Evolutionary conservation across 2,113 vertebrate species (phyloP), one percentile per base, ranked within the genome.

Genomic region (Leiothrix lutea): DNA sequence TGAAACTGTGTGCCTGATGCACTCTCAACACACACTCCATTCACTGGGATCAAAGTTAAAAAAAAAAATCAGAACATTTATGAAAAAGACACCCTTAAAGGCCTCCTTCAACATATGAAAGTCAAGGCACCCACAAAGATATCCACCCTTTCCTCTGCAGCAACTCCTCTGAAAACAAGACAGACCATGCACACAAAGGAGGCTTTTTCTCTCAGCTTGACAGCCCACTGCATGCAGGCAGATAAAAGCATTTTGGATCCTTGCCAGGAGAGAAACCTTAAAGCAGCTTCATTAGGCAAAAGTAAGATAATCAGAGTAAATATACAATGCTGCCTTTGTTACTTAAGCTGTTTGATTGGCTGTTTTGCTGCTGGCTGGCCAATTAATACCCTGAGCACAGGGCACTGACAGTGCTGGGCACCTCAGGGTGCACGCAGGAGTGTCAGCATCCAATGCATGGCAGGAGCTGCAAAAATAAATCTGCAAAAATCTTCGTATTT

Each of bases 281-380:
- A 96, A 96, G 96, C 90, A 92, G 92, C 90, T 96, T 97, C 95
- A 96, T 97, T 97, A 96, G 82, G 93, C 95, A 95, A 92, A 93
- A 97, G 94, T 88, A 97, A 96, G 94, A 97, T 97, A 97, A 96
- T 96, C 96, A 96, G 92, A 96, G 94, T 92, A 96, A 96, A 96
- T 95, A 97, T 56, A 96, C 93, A 96, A 94, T 94, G 79, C 93
- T 90, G 82, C 56, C 93, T 96, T 97, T 97, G 94, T 95, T 93
- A 96, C 80, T 95, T 96, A 94, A 96, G 86, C 92, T 86, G 67
- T 90, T 96, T 96, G 96, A 95, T 96, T 96, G 93, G 93, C 88
- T 94, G 69, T 80, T 96, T 64, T 61, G 75, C 82, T 80, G 51
- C 79, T 94, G 93, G 82, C 6, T 95, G 45, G 14, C 75, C 93